A percentile compares a stretch with the other conserved stretches of the same genome.
Conservation (phyloP, 2,888 invertebrate species). For the Tolmerus cingulatus region DNA sequence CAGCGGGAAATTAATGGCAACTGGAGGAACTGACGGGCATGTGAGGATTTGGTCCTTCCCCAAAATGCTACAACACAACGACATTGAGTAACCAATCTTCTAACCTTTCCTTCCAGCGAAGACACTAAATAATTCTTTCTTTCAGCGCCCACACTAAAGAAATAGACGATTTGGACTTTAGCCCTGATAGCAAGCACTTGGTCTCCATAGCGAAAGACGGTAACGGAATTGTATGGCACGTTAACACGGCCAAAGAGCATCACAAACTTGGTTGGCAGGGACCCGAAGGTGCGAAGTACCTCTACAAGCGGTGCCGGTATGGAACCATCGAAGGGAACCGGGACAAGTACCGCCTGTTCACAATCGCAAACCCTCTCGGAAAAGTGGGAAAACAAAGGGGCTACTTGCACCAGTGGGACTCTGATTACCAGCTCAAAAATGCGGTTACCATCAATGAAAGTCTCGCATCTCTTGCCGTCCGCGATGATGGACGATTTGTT, state of each 20-base stretch:
- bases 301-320: constrained; percentile 84
- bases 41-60: constrained; percentile 91
- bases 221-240: constrained; percentile 81
- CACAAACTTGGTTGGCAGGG: constrained; percentile 78
- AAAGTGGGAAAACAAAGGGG: constrained; percentile 76
- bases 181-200: constrained; percentile 77
- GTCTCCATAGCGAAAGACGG: constrained; percentile 91
- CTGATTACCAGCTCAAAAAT: constrained; percentile 68
- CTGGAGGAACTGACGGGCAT: constrained; percentile 90
- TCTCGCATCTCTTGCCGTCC: constrained; percentile 82
- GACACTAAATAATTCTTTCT: background rate
- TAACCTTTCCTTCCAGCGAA: background rate
- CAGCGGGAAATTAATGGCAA: constrained; percentile 82
- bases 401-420: constrained; percentile 82
- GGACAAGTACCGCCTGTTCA: constrained; percentile 74
- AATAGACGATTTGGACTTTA: constrained; percentile 94
- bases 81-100: constrained; percentile 65
- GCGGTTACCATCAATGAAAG: constrained; percentile 75
- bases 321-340: constrained; percentile 75
- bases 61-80: constrained; percentile 73
- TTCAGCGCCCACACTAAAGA: constrained; percentile 80
- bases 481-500: constrained; percentile 91
- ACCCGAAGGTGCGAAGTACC: constrained; percentile 79
- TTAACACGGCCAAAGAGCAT: constrained; percentile 71
- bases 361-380: constrained; percentile 80